Evolutionary conservation across 2,888 invertebrate genomes (phyloP).

Genomic region (Corythucha ciliata): DNA sequence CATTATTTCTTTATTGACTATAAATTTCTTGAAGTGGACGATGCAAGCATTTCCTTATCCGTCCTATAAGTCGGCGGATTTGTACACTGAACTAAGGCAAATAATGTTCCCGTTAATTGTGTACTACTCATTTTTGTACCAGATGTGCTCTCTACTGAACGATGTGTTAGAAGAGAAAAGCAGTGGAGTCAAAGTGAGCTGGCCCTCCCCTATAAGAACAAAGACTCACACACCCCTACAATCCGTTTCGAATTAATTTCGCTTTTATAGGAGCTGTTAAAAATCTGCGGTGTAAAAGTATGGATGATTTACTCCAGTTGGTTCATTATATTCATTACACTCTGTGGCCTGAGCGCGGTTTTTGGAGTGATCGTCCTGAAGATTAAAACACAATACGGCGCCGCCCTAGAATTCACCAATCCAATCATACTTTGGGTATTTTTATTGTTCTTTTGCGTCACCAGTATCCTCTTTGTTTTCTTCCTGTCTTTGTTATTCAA

Average conservation of each 20-base stretch:
- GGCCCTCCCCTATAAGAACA: too few relatives aligned
- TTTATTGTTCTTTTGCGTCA: too few relatives aligned
- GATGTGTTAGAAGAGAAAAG: slow-evolving; percentile 46
- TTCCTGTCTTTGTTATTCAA: too few relatives aligned
- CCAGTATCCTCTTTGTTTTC: too few relatives aligned
- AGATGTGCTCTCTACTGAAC: slow-evolving; percentile 3
- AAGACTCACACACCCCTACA: too few relatives aligned
- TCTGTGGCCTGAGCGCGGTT: slow-evolving; percentile 52
- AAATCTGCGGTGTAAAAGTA: slow-evolving; percentile 48
- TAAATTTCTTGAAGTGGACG: slow-evolving; percentile 26
- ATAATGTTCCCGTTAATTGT: slow-evolving; percentile 37
- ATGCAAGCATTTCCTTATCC: slow-evolving; percentile 31
- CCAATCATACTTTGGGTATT: slow-evolving; percentile 1
- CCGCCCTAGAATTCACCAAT: slow-evolving; percentile 10
- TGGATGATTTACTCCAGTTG: slow-evolving; percentile 49
- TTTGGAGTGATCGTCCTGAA: slow-evolving; percentile 44
- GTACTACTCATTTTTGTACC: slow-evolving; percentile 45
- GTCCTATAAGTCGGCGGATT: slow-evolving; percentile 19
- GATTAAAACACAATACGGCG: slow-evolving; percentile 32
- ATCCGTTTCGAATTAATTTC: too few relatives aligned
- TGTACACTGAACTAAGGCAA: slow-evolving; percentile 25
- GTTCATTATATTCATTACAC: slow-evolving; percentile 45
- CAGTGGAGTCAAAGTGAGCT: slow-evolving; percentile 50
- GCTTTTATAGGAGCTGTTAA: slow-evolving; percentile 46
- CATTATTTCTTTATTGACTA: too few relatives aligned